These are phyloP conservation scores for Andrena cerasifolii DNA, from an alignment of 1,140 invertebrate species.

Conservation along the genomic window DNA sequence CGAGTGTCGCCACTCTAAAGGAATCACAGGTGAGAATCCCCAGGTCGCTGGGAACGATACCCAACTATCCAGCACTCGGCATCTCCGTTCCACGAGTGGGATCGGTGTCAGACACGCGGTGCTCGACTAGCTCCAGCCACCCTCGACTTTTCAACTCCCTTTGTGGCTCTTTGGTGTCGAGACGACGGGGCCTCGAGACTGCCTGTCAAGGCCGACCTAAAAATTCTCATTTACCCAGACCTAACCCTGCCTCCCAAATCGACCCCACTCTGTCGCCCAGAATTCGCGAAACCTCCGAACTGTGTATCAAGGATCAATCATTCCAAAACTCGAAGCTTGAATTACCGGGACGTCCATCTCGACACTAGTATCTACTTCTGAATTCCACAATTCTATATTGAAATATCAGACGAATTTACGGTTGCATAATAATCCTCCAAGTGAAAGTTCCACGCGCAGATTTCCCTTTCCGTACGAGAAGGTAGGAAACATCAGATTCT, in stretches of 20 bases:
- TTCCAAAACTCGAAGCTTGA: too few relatives aligned
- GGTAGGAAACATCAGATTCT: too few relatives aligned
- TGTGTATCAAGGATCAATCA: too few relatives aligned
- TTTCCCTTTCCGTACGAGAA: too few relatives aligned
- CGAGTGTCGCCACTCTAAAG: neutral
- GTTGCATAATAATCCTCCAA: too few relatives aligned
- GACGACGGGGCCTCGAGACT: conserved; percentile 15
- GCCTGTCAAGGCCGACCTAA: conserved; percentile 10
- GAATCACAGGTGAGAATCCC: neutral
- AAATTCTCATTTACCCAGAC: conserved; percentile 15
- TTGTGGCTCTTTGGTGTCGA: conserved; percentile 9
- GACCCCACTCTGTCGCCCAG: neutral
- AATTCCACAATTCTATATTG: too few relatives aligned
- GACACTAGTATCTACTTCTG: too few relatives aligned
- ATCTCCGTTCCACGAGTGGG: conserved; percentile 22
- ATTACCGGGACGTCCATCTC: too few relatives aligned
- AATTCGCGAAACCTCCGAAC: too few relatives aligned
- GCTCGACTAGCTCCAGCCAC: conserved; percentile 19
- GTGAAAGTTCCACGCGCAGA: too few relatives aligned
- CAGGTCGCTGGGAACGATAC: conserved; percentile 8
- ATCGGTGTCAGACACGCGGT: conserved; percentile 39
- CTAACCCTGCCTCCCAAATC: neutral
- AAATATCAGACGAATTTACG: too few relatives aligned
- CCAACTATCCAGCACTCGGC: conserved; percentile 4
- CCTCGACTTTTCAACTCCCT: conserved; percentile 20